Evolutionary conservation across 2,113 vertebrate species (phyloP).

Genomic region (Coregonus clupeaformis): DNA sequence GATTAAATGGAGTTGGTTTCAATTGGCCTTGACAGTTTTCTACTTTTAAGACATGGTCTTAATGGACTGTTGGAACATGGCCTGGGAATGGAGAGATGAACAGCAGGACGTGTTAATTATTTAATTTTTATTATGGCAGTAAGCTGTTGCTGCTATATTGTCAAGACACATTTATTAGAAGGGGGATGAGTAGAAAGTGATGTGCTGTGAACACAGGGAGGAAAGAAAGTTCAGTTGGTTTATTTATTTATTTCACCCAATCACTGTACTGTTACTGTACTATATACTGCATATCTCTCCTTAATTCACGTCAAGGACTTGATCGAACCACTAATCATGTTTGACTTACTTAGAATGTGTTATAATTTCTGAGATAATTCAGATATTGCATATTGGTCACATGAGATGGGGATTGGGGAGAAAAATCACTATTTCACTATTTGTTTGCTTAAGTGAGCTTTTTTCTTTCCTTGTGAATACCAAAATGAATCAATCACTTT

Average conservation of each 20-base stretch:
- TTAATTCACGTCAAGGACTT: neutral
- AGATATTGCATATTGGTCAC: neutral
- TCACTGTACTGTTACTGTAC: neutral
- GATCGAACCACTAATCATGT: neutral
- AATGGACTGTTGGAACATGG: constrained; percentile 50
- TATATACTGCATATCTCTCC: neutral
- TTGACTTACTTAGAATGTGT: no score
- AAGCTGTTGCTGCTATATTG: constrained; percentile 34
- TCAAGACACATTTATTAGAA: constrained; percentile 17
- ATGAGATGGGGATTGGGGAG: neutral
- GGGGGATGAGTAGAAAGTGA: neutral
- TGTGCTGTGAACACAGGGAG: constrained; percentile 1
- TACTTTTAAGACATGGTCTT: constrained; percentile 21
- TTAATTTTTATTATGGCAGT: constrained; percentile 35
- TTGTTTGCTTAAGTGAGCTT: constrained; percentile 17
- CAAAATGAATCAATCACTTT: constrained; percentile 19
- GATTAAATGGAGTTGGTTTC: constrained; percentile 30
- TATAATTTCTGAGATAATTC: neutral
- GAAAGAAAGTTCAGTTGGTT: neutral
- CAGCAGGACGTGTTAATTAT: constrained; percentile 37
- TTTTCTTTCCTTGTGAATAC: constrained; percentile 38
- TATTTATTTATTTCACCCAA: neutral
- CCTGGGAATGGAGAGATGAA: constrained; percentile 36
- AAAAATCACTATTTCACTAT: neutral
- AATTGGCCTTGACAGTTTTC: constrained; percentile 41